Base-by-base conservation (phyloP, 2,888 invertebrate species). In the Sphaerophoria taeniata region DNA sequence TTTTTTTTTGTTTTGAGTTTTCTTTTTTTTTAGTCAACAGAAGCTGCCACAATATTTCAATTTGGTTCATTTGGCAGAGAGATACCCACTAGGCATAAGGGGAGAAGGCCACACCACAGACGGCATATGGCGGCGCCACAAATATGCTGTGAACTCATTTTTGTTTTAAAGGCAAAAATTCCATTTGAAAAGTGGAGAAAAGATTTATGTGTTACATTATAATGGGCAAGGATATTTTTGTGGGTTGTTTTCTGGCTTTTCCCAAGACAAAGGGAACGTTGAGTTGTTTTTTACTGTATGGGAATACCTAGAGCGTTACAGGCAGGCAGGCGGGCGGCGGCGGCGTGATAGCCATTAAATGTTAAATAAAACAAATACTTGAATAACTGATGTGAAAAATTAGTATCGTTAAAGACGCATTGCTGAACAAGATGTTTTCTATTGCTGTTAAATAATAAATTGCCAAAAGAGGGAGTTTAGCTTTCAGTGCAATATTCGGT, bases 91-190 rank as follows among this genome's bases (percentile, higher is more conserved):
- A 11, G 5, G 12, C 9, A 43, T 43, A 43, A 9, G 7, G 7
- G 7, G 39, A 43, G 11, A 43, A 43, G 39, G 39, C 6, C 12
- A 33, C 14, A n/a, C n/a, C 5, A 7, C 6, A 5, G 12, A 4
- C 16, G 24, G 51, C 77, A 82, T 82, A 82, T 84, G 74, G 31
- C 67, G 83, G 83, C 83, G 83, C 83, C 83, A 79, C 53, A 36
- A 76, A 75, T 81, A 65, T 77, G 24, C 31, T 67, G 65, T 51
- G 11, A 72, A 77, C 16, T 63, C 24, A 56, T 60, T 67, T 67
- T 79, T 43, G 11, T 7, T 43, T 16, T 9, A 11, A 9, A 16
- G 70, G 9, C 3, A 49, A 31, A 31, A n/a, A 36, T 36, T 4
- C 36, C 36, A 43, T 43, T 47, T 45, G 5, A 63, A 47, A 47